These are phyloP conservation scores for Acanthosepion pharaonis DNA, from an alignment of 2,888 invertebrate genomes.

Conservation along the genomic window DNA sequence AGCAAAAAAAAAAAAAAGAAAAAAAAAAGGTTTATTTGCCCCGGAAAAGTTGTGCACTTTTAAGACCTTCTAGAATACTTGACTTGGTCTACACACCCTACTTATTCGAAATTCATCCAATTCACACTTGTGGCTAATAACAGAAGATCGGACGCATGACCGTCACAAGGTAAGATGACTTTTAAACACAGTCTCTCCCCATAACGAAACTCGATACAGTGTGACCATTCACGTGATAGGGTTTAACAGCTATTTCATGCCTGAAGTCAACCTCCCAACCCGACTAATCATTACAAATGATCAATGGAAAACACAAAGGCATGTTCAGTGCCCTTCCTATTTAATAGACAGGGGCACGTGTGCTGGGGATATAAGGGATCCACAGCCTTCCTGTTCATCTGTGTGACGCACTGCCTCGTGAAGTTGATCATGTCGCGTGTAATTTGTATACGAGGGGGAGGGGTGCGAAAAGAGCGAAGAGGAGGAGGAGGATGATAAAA, in stretches of 20 bases:
- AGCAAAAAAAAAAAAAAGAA: too few species aligned
- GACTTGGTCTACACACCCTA: background rate
- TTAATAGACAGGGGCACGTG: background rate
- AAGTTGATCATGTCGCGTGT: slow-evolving; percentile 24
- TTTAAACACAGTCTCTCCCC: background rate
- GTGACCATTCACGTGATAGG: background rate
- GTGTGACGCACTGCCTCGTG: background rate
- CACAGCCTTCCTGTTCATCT: background rate
- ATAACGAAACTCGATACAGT: background rate
- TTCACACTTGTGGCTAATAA: background rate
- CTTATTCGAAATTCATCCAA: background rate
- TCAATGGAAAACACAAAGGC: background rate
- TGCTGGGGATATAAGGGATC: background rate
- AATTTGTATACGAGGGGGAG: background rate
- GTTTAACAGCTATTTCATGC: too few species aligned
- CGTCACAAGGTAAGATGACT: background rate
- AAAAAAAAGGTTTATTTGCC: too few species aligned
- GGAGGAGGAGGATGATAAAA: background rate
- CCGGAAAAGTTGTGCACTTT: background rate
- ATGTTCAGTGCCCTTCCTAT: background rate
- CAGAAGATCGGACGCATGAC: background rate
- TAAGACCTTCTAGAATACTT: background rate
- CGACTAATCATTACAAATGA: background rate
- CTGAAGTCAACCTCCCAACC: background rate
- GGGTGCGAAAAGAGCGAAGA: background rate